These are phyloP conservation scores for Rambutsinella grinnellia DNA, from an alignment of 2,888 invertebrate species.

Conservation along the genomic window DNA sequence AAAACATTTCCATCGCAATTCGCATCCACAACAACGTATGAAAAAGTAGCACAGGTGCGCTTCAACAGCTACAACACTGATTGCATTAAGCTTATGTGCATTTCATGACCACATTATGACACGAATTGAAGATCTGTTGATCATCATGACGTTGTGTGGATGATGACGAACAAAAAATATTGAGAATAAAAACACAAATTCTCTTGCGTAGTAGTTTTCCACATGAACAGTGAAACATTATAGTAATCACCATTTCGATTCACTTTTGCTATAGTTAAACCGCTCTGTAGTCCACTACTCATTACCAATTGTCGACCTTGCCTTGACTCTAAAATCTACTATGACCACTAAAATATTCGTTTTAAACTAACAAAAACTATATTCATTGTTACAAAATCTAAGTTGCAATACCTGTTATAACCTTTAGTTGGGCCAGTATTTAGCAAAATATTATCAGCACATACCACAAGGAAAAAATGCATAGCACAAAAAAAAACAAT, in stretches of 20 bases:
- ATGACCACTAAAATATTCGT: too few relatives aligned
- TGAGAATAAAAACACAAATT: not conserved
- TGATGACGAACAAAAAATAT: not conserved
- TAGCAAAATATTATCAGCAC: too few relatives aligned
- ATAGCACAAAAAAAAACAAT: too few relatives aligned
- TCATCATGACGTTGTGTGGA: not conserved
- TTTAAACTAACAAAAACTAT: too few relatives aligned
- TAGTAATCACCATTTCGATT: not conserved
- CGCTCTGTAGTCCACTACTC: too few relatives aligned
- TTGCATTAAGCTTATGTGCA: not conserved
- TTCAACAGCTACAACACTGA: not conserved
- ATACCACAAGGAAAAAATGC: too few relatives aligned
- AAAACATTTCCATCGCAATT: not conserved
- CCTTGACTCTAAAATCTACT: not conserved
- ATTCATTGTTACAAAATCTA: too few relatives aligned
- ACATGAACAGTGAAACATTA: not conserved
- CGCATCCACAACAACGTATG: not conserved
- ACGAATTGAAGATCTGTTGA: not conserved
- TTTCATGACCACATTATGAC: not conserved
- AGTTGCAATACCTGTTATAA: not conserved
- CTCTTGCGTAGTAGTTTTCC: not conserved
- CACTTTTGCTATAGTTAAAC: too few relatives aligned
- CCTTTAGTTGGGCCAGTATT: too few relatives aligned
- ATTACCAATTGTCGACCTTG: not conserved
- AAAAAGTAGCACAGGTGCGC: not conserved